Evolutionary conservation across 2,888 invertebrate species (phyloP).

Genomic region (Hypsopygia costalis): DNA sequence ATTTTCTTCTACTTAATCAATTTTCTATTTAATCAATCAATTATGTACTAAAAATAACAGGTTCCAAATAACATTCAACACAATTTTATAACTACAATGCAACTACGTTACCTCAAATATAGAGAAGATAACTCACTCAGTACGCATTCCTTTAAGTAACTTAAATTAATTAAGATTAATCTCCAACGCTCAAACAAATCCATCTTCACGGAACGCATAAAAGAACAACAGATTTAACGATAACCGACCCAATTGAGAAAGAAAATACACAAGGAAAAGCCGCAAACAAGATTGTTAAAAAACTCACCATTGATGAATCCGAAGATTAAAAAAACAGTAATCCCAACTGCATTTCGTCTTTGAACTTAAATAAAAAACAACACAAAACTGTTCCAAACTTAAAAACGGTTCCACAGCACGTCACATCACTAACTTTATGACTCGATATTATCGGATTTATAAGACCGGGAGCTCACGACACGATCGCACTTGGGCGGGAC

Average conservation of each 20-base stretch:
- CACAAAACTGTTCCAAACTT: not conserved
- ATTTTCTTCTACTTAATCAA: no score
- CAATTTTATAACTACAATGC: no score
- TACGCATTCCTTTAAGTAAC: no score
- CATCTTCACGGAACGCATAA: no score
- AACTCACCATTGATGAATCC: not conserved
- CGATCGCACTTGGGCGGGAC: not conserved
- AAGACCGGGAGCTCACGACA: not conserved
- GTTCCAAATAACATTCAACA: no score
- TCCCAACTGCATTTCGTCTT: not conserved
- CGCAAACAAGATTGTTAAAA: not conserved
- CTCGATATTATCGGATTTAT: not conserved
- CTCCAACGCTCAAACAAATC: no score
- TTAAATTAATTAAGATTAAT: not conserved
- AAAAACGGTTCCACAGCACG: not conserved
- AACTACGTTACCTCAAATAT: no score
- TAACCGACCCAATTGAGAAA: no score
- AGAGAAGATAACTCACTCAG: no score
- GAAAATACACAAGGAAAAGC: not conserved
- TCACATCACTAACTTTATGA: not conserved
- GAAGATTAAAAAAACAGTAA: not conserved
- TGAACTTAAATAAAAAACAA: not conserved
- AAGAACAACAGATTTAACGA: no score
- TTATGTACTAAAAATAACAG: no score
- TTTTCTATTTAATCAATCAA: no score